Evolutionary conservation across 2,113 vertebrate species (phyloP).

Genomic region (Pantherophis guttatus): DNA sequence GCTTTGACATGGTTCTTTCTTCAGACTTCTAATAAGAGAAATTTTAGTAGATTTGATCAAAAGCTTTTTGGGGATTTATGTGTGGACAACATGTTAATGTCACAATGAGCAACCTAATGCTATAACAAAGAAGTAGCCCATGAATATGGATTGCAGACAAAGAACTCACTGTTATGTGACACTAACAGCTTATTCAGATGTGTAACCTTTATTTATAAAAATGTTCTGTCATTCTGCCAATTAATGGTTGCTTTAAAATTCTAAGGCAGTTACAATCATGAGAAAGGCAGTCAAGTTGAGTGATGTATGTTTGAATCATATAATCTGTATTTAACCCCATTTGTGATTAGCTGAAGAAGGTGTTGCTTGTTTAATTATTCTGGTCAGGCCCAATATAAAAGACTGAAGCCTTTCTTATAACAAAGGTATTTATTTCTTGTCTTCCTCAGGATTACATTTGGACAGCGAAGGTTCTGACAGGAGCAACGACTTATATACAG

Average conservation of each 20-base stretch:
- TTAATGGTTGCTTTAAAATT: neutral
- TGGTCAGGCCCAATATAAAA: too few relatives aligned
- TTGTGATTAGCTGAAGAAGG: neutral
- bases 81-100: neutral
- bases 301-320: neutral
- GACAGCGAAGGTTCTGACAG: too few relatives aligned
- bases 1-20: neutral
- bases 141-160: neutral
- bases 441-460: too few relatives aligned
- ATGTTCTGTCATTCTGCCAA: neutral
- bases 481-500: too few relatives aligned
- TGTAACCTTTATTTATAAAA: neutral
- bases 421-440: too few relatives aligned
- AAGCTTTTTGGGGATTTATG: neutral
- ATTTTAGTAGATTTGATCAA: neutral
- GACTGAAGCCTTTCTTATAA: too few relatives aligned
- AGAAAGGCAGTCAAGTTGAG: neutral
- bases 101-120: neutral
- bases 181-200: neutral
- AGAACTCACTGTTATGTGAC: neutral
- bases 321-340: neutral
- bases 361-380: too few relatives aligned
- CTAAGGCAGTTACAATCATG: neutral
- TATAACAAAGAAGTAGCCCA: neutral
- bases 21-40: neutral